phyloP scores from a whole-genome alignment of 2,888 invertebrate genomes.

The Pteria penguin region DNA sequence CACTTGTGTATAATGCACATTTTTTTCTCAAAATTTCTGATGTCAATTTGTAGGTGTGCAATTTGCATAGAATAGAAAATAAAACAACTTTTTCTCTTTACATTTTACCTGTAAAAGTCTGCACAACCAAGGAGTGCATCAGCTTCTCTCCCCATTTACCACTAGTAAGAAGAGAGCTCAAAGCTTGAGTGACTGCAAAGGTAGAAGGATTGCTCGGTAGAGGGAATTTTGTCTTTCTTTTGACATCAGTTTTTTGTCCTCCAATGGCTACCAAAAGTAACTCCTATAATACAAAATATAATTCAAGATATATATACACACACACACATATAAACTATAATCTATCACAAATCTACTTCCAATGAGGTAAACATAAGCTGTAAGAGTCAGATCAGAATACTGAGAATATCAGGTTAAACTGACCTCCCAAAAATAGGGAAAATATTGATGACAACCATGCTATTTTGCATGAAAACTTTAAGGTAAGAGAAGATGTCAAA shows the following conservation, averaged over 20 bases:
- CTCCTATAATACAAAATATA: constrained; percentile 75
- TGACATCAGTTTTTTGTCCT: constrained; percentile 53
- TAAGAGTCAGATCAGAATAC: too few species aligned
- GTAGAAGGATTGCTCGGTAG: constrained; percentile 71
- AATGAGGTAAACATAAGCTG: too few species aligned
- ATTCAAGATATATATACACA: not conserved
- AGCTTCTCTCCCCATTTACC: constrained; percentile 42
- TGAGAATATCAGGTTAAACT: too few species aligned
- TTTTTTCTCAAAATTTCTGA: too few species aligned
- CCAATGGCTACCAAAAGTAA: constrained; percentile 81
- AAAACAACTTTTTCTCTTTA: too few species aligned
- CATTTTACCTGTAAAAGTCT: not conserved
- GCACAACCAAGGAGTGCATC: not conserved
- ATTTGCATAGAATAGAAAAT: too few species aligned
- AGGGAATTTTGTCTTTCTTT: constrained; percentile 52
- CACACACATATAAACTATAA: not conserved
- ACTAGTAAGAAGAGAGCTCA: constrained; percentile 82
- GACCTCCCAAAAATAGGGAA: too few species aligned
- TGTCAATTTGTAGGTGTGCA: too few species aligned
- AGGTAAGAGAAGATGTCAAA: too few species aligned
- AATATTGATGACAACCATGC: too few species aligned
- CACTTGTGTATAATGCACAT: too few species aligned
- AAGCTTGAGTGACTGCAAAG: constrained; percentile 84
- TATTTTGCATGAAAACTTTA: too few species aligned
- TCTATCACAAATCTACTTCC: not conserved